Evolutionary conservation across 2,113 vertebrate genomes (phyloP).

Genomic region (Rhynchopsitta pachyrhyncha): DNA sequence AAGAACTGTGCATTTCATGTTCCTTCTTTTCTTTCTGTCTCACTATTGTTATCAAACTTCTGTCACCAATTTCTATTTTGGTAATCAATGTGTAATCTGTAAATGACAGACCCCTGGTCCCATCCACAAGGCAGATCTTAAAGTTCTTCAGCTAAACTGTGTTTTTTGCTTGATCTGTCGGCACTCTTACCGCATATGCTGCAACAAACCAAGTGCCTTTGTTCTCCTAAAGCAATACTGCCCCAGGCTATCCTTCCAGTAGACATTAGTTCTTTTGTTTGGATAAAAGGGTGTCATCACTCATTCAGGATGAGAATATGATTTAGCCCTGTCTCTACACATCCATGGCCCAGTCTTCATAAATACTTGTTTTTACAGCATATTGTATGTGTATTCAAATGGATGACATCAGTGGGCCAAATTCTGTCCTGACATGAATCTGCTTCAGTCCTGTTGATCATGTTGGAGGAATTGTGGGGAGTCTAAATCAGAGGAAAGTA

Average conservation of each 20-base stretch:
- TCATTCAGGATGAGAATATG: constrained; percentile 45
- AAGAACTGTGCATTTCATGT: neutral
- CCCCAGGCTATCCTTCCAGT: constrained; percentile 49
- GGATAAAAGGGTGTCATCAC: constrained; percentile 57
- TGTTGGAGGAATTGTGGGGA: neutral
- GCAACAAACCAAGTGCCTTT: constrained; percentile 47
- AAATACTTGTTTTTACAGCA: constrained; percentile 49
- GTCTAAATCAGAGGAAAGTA: neutral
- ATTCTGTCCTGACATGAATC: constrained; percentile 17
- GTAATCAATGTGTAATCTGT: constrained; percentile 36
- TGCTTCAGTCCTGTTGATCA: neutral
- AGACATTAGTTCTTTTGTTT: constrained; percentile 66
- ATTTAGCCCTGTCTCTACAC: constrained; percentile 6
- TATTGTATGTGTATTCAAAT: constrained; percentile 6
- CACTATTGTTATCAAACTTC: constrained; percentile 39
- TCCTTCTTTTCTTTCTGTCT: accelerated
- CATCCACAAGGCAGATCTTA: neutral
- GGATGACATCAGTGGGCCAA: neutral
- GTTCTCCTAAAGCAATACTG: constrained; percentile 62
- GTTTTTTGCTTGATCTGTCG: constrained; percentile 41
- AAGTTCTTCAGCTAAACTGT: constrained; percentile 25
- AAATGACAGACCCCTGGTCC: constrained; percentile 31
- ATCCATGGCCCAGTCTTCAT: neutral
- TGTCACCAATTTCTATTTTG: constrained; percentile 40
- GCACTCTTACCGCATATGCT: constrained; percentile 28